Conservation (phyloP, 2,113 vertebrate species). For the Crotalus viridis region DNA sequence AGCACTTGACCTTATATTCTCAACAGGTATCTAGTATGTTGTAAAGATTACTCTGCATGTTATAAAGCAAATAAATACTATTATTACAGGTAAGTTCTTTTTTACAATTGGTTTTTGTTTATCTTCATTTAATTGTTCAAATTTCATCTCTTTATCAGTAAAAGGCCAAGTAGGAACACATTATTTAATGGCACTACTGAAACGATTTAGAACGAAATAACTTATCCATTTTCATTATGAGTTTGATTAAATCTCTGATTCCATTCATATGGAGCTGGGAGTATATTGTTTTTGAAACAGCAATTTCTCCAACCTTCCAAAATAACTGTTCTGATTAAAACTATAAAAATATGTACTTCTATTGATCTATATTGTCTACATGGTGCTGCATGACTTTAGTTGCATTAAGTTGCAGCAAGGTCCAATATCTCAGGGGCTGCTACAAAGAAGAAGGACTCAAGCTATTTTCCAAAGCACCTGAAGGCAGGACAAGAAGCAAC, state of each 20-base stretch:
- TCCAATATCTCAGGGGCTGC: too few relatives aligned
- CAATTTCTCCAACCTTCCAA: not conserved
- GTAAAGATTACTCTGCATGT: conserved; percentile 5
- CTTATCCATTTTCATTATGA: not conserved
- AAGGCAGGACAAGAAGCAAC: too few relatives aligned
- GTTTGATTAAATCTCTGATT: not conserved
- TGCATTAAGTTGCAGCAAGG: not conserved
- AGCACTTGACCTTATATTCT: not conserved
- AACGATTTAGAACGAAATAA: not conserved
- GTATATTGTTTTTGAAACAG: not conserved
- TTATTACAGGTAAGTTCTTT: not conserved
- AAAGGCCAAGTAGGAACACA: not conserved
- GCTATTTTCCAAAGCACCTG: too few relatives aligned
- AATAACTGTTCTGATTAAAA: not conserved
- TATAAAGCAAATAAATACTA: not conserved
- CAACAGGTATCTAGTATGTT: not conserved
- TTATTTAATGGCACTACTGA: not conserved
- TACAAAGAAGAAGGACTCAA: too few relatives aligned
- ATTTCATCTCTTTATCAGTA: not conserved
- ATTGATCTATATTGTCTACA: not conserved
- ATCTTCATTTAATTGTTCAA: not conserved
- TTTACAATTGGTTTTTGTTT: not conserved
- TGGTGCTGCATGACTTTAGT: not conserved
- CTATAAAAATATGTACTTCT: not conserved
- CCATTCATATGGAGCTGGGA: not conserved